A percentile compares a stretch with the other conserved stretches of the same genome.
These are phyloP conservation scores for Parelbella ahira DNA, from an alignment of 2,888 invertebrate species.

Conservation along the genomic window DNA sequence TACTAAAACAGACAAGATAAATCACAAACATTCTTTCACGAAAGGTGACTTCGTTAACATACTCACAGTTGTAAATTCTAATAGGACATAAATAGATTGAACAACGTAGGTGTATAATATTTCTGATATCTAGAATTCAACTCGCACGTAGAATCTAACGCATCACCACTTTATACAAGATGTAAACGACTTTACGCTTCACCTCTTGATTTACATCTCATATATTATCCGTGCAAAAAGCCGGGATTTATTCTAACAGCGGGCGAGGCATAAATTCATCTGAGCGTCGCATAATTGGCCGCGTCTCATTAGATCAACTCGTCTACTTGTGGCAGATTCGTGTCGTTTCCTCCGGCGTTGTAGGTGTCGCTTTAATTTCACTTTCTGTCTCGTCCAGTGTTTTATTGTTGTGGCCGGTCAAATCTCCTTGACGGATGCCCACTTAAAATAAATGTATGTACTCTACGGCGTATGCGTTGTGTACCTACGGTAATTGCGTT, in stretches of 20 bases:
- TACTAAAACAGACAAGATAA: too few species aligned
- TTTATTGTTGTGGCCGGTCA: slow-evolving; percentile 30
- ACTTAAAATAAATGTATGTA: slow-evolving; percentile 23
- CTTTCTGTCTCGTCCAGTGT: slow-evolving; percentile 28
- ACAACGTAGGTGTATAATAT: slow-evolving; percentile 8
- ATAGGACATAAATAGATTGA: too few species aligned
- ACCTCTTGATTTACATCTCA: slow-evolving; percentile 23
- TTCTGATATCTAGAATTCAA: slow-evolving; percentile 3
- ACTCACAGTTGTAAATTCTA: too few species aligned
- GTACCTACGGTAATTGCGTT: too few species aligned
- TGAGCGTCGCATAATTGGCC: slow-evolving; percentile 42
- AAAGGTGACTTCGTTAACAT: too few species aligned
- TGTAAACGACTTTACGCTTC: slow-evolving; percentile 16
- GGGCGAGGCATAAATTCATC: slow-evolving; percentile 22
- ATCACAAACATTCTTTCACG: too few species aligned
- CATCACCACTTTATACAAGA: slow-evolving; percentile 12
- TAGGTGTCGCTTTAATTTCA: slow-evolving; percentile 29
- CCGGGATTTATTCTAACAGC: slow-evolving; percentile 19
- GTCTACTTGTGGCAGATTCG: slow-evolving; percentile 35
- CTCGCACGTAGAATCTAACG: neutral
- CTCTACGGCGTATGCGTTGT: slow-evolving; percentile 1
- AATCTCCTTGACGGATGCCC: slow-evolving; percentile 28
- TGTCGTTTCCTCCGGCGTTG: slow-evolving; percentile 32
- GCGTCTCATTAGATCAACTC: slow-evolving; percentile 48
- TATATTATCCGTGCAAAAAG: slow-evolving; percentile 23